Evolutionary conservation across 92 coral and sea anemone genomes (phyloP), one percentile per base, ranked within the genome.

Genomic region (Heteractis magnifica): DNA sequence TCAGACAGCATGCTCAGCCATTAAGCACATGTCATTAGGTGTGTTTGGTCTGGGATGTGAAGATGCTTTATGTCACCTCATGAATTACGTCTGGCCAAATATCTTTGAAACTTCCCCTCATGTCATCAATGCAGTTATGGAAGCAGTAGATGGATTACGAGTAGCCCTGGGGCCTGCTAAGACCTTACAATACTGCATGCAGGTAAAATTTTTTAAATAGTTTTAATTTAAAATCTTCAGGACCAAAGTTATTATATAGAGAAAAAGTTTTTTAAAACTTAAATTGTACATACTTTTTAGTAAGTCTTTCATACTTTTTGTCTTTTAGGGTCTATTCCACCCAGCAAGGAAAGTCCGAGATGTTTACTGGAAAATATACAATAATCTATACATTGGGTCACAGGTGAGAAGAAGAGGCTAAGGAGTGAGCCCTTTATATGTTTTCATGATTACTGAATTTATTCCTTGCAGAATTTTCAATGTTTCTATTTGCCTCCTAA

Each of bases 281-380:
- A 26, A 26, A 26, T 0, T 34, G 44, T 34, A 34, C 44, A 34
- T 34, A 34, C 44, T 34, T 34, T 34, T 34, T 34, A 34, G 44
- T 34, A 34, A 1, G 44, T 34, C 2, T 34, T 34, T 34, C 44
- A 34, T 34, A 75, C 16, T 72, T 60, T 81, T 71, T 51, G 62
- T 78, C 11, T 8, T 52, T 48, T 81, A 97, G 99, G 99, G 99
- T 83, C 81, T 97, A 72, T 97, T 97, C 83, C 99, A 95, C 77
- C 98, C 98, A 3, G 98, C 98, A 21, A 90, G 98, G n/a, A 95
- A 95, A 90, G 98, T 95, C 83, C 98, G 98, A 9, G 98, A 95
- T 84, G 98, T 95, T 12, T 95, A 94, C 84, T 95, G 98, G 98
- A 95, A 95, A 86, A 96, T 96, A 68, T 96, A 96, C 88, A 96